Conservation (phyloP, 2,797 vertebrate genomes). For the Acridotheres tristis region DNA sequence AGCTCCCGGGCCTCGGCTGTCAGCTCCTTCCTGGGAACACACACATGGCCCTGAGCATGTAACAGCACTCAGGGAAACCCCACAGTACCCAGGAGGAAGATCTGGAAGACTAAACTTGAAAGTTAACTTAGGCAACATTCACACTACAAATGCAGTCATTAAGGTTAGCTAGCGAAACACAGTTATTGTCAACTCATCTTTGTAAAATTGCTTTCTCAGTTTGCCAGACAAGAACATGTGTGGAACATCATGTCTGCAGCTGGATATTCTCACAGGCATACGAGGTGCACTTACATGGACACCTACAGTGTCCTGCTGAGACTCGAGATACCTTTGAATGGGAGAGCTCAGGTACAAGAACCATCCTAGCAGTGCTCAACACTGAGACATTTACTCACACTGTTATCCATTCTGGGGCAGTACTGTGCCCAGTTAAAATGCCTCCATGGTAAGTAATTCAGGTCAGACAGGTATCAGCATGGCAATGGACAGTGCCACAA, state of each 20-base stretch:
- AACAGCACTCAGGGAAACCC: not conserved
- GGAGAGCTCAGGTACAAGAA: not conserved
- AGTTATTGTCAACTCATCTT: not conserved
- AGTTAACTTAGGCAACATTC: not conserved
- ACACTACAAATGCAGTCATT: not conserved
- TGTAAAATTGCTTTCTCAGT: not conserved
- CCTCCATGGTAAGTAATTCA: not conserved
- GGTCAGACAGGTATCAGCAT: not conserved
- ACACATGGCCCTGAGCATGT: not conserved
- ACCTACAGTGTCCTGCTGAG: not conserved
- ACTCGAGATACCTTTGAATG: not conserved
- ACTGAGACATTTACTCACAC: not conserved
- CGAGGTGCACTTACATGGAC: accelerated
- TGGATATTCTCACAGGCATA: not conserved
- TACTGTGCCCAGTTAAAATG: not conserved
- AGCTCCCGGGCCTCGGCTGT: conserved; percentile 78
- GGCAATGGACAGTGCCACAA: not conserved
- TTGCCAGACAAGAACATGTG: not conserved
- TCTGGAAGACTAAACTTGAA: not conserved
- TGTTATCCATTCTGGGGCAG: not conserved
- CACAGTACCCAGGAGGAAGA: not conserved
- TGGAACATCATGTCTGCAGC: not conserved
- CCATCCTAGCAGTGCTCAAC: not conserved
- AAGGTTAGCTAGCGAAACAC: not conserved
- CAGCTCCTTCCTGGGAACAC: conserved; percentile 76